Evolutionary conservation across 2,888 invertebrate genomes (phyloP), one percentile per base, ranked within the genome.

Genomic region (Rhimphoctona megacephalus): DNA sequence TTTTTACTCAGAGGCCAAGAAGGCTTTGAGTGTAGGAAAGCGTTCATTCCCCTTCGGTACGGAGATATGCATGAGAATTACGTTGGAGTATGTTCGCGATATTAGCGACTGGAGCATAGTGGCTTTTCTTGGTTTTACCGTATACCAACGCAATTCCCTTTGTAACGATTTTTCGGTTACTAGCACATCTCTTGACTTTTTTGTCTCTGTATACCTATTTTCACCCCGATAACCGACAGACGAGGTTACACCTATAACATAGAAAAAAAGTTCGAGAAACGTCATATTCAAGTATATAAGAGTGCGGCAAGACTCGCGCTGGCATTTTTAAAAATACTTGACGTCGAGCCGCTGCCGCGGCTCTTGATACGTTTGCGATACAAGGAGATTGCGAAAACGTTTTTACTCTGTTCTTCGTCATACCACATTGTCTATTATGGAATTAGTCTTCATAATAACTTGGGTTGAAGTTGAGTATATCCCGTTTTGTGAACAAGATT

Each of bases 401-500:
- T 9, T 76, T 54, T 19, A 54, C 76, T 61, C 46, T 19, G 19
- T 64, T 43, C 46, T 46, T 46, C 64, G 57, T 52, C 57, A 74
- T 46, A 43, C 64, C n/a, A n/a, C 64, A 64, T 84, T 36, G 22
- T 57, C 57, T 22, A 72, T 83, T 70, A 64, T 25, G 39, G 25
- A 25, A 69, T 76, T 74, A 74, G 19, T 80, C 74, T 49, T 80
- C 39, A 14, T 61, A 61, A 14, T 61, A 61, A 74, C 57, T 11
- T 46, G 19, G 8, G 49, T 67, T 46, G 22, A 19, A 84, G 36
- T 61, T 6, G 66, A 64, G 39, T 52, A 36, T 49, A 64, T 76
- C 64, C 25, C 30, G 52, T 33, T 74, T 79, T 43, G 25, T 49
- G 69, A 74, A 78, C 79, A 67, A 67, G 30, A 73, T 79, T 73